These are phyloP conservation scores for Psilopsiagon aymara DNA, from an alignment of 2,113 vertebrate genomes.

Conservation along the genomic window DNA sequence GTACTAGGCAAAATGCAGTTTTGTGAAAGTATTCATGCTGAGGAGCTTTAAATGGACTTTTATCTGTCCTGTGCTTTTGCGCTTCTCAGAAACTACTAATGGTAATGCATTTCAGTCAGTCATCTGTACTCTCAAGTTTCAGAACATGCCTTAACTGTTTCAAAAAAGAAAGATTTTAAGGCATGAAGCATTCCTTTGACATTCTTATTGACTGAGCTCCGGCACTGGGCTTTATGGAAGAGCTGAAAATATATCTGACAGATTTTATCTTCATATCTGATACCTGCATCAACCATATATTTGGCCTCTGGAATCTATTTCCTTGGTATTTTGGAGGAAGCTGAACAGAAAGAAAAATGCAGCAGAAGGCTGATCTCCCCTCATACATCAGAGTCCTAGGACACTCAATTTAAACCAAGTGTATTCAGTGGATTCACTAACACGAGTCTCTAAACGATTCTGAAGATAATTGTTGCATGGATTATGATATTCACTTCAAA, in stretches of 20 bases:
- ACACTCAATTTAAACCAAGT: background rate
- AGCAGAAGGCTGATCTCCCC: background rate
- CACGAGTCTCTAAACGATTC: background rate
- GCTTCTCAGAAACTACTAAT: background rate
- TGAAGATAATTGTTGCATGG: rapidly evolving
- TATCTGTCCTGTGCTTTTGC: background rate
- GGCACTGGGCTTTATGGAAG: background rate
- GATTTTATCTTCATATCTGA: background rate
- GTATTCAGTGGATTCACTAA: background rate
- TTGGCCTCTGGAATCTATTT: background rate
- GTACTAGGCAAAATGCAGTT: background rate
- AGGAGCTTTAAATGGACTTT: background rate
- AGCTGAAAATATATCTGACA: background rate
- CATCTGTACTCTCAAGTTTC: background rate
- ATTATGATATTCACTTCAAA: background rate
- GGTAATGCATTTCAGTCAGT: background rate
- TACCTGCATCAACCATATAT: background rate
- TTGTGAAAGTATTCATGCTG: background rate
- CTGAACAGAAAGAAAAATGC: background rate
- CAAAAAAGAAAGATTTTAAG: background rate
- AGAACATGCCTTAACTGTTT: background rate
- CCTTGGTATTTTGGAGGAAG: background rate
- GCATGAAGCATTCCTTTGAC: background rate
- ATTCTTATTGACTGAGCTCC: background rate
- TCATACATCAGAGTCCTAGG: background rate